Conservation (phyloP, 2,888 invertebrate species). For the Papilio protenor region DNA sequence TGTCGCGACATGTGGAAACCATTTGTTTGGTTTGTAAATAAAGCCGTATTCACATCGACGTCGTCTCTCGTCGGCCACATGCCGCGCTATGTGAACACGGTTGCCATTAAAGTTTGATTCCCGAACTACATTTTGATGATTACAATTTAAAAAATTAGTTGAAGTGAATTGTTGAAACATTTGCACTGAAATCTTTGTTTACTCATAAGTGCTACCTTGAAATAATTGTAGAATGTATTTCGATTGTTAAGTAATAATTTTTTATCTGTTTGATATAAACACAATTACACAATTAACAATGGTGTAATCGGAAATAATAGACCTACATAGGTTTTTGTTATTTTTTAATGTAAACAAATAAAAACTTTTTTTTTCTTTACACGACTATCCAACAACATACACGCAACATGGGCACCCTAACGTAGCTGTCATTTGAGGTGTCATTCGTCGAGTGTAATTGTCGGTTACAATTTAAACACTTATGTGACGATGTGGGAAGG, state of each 20-base stretch:
- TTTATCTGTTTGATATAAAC: too few species aligned
- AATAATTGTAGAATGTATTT: too few species aligned
- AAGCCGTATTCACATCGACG: slow-evolving; percentile 64
- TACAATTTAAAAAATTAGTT: too few species aligned
- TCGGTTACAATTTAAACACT: slow-evolving; percentile 30
- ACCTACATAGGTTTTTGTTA: not conserved
- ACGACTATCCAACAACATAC: not conserved
- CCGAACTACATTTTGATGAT: slow-evolving; percentile 11
- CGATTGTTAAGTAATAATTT: too few species aligned
- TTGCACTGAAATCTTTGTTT: too few species aligned
- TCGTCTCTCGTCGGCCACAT: slow-evolving; percentile 63
- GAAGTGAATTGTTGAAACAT: not conserved
- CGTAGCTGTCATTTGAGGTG: slow-evolving; percentile 45
- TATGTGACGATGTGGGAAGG: slow-evolving; percentile 23
- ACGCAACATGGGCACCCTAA: slow-evolving; percentile 36
- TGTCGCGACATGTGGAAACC: slow-evolving; percentile 77
- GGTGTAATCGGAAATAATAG: too few species aligned
- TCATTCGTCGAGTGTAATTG: slow-evolving; percentile 29
- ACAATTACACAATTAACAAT: too few species aligned
- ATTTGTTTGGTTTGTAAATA: slow-evolving; percentile 79
- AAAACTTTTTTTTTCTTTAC: not conserved
- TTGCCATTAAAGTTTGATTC: slow-evolving; percentile 17
- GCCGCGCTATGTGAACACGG: slow-evolving; percentile 50
- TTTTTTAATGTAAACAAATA: not conserved
- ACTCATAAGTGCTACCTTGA: too few species aligned